Conservation (phyloP, 2,888 invertebrate species). For the Leuctra nigra region DNA sequence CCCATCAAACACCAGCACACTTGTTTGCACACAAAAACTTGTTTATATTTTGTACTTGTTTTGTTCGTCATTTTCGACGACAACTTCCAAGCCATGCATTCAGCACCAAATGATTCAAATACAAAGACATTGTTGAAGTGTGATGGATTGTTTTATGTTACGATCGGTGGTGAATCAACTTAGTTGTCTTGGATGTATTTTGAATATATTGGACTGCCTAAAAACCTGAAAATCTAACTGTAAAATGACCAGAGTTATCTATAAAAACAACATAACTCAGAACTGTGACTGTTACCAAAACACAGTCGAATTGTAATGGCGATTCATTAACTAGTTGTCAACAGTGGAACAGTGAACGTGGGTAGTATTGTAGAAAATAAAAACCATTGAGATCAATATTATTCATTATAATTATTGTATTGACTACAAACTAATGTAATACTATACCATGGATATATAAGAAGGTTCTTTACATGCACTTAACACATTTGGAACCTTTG, state of each 20-base stretch:
- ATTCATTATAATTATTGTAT: constrained; percentile 29
- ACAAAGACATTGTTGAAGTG: neutral
- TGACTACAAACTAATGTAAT: constrained; percentile 31
- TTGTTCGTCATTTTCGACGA: constrained; percentile 3
- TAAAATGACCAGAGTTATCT: too few relatives aligned
- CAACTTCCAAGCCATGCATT: constrained; percentile 14
- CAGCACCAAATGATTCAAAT: constrained; percentile 20
- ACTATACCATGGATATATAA: constrained; percentile 30
- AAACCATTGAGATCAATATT: constrained; percentile 28
- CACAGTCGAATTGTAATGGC: neutral
- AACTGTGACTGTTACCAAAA: neutral
- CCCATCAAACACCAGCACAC: constrained; percentile 23
- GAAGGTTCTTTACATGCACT: constrained; percentile 24
- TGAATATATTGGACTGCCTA: too few relatives aligned
- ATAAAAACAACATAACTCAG: too few relatives aligned
- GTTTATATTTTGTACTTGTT: constrained; percentile 17
- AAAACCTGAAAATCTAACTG: too few relatives aligned
- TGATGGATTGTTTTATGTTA: too few relatives aligned
- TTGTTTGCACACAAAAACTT: constrained; percentile 3
- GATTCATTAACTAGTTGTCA: neutral
- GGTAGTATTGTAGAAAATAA: constrained; percentile 24
- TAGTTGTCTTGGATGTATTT: too few relatives aligned
- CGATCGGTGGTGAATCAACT: too few relatives aligned
- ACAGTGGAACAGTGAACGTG: constrained; percentile 21
- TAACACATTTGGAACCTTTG: constrained; percentile 28